Percentiles rank a stretch among this genome's conserved stretches.
phyloP scores from a whole-genome alignment of 1,140 invertebrate genomes.

The Drosophila ficusphila region DNA sequence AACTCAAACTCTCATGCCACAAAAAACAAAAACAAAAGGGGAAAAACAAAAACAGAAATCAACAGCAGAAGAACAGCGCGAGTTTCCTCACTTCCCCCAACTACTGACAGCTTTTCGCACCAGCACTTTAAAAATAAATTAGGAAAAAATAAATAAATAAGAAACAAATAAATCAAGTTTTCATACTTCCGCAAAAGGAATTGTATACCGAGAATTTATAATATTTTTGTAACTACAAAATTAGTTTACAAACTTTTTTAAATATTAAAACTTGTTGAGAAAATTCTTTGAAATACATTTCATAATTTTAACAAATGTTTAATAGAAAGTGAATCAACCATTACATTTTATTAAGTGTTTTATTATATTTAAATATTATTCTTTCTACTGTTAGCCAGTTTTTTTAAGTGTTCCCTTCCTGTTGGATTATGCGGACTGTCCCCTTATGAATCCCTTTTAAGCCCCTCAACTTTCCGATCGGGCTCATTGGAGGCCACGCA shows the following conservation, averaged over 20 bases:
- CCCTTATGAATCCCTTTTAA: background rate
- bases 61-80: conserved; percentile 30
- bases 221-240: background rate
- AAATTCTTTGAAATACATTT: too few species aligned
- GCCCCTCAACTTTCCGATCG: conserved; percentile 26
- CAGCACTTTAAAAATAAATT: background rate
- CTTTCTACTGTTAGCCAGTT: background rate
- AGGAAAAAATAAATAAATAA: background rate
- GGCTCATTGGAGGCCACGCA: conserved; percentile 77
- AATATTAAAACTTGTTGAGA: too few species aligned
- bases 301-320: too few species aligned
- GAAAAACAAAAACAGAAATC: conserved; percentile 36
- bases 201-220: background rate
- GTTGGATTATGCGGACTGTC: conserved; percentile 38
- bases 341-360: too few species aligned
- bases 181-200: too few species aligned
- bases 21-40: conserved; percentile 39
- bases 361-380: background rate
- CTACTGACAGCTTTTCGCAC: conserved; percentile 36
- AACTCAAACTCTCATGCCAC: conserved; percentile 63
- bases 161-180: too few species aligned
- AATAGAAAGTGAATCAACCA: too few species aligned
- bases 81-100: conserved; percentile 41
- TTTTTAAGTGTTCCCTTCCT: conserved; percentile 36
- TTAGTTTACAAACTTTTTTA: background rate